phyloP scores from a whole-genome alignment of 2,797 vertebrate species.

The Typhlichthys subterraneus region DNA sequence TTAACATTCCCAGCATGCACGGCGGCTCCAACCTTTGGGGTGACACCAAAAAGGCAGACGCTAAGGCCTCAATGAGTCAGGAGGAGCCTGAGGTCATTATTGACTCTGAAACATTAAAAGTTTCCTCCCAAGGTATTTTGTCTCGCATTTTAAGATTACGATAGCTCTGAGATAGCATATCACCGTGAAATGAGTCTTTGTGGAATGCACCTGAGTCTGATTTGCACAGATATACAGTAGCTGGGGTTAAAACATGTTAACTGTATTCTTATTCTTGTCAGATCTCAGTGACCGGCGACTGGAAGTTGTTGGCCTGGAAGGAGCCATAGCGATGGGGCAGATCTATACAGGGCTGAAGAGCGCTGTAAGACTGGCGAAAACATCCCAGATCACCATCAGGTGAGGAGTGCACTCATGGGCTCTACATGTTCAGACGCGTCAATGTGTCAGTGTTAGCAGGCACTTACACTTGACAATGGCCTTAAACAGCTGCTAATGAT shows the following conservation, averaged over 20 bases:
- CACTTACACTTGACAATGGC: neutral
- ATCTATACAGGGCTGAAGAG: conserved; percentile 94
- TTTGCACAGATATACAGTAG: neutral
- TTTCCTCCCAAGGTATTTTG: conserved; percentile 85
- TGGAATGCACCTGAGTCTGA: neutral
- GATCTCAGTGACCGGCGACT: conserved; percentile 88
- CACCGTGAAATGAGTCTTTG: neutral
- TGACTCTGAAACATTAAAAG: conserved; percentile 87
- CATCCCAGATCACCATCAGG: conserved; percentile 89
- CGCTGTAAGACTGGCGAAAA: conserved; percentile 90
- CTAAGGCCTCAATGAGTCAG: conserved; percentile 52
- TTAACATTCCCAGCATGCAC: conserved; percentile 96
- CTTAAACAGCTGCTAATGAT: conserved; percentile 3
- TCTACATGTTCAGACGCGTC: conserved; percentile 35
- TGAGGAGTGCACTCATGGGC: conserved; percentile 40
- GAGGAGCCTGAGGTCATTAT: conserved; percentile 83
- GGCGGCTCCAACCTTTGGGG: conserved; percentile 97
- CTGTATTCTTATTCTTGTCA: conserved; percentile 42
- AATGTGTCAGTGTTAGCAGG: neutral
- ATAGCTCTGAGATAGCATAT: neutral
- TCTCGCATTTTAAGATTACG: neutral
- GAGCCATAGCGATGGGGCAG: conserved; percentile 93
- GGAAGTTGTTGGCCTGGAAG: conserved; percentile 91
- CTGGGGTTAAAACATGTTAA: neutral
- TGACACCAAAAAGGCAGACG: conserved; percentile 84